Conservation (phyloP, 2,888 invertebrate genomes). For the Drosophila limbata region DNA sequence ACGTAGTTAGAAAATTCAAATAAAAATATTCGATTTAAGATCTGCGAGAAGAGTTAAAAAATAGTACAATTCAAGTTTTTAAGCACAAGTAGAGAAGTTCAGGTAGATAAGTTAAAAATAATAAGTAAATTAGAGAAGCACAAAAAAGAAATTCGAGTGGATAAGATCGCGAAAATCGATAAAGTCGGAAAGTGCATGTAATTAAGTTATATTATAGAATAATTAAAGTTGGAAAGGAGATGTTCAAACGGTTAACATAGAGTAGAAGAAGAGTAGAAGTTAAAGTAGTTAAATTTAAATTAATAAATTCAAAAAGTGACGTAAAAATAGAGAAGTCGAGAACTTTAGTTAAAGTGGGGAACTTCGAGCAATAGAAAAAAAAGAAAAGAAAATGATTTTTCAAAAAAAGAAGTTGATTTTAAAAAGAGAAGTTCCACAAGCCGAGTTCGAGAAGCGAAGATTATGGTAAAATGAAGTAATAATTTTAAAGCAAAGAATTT, state of each 20-base stretch:
- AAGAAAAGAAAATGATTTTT: not conserved
- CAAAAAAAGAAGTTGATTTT: not conserved
- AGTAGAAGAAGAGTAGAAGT: not conserved
- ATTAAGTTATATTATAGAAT: no score
- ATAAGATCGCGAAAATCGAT: no score
- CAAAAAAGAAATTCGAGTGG: no score
- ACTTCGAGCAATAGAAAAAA: not conserved
- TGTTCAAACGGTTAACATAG: not conserved
- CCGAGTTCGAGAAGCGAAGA: not conserved
- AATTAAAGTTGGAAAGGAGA: not conserved
- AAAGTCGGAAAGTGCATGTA: no score
- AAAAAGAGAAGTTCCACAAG: not conserved
- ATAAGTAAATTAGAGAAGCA: no score
- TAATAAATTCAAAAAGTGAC: not conserved
- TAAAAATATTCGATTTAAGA: not conserved
- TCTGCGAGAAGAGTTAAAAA: not conserved
- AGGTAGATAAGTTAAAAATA: not conserved
- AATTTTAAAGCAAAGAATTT: not conserved
- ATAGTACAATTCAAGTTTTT: not conserved
- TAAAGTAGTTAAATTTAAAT: not conserved
- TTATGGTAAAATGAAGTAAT: no score
- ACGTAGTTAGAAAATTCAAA: not conserved
- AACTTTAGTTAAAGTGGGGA: not conserved
- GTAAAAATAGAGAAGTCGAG: not conserved
- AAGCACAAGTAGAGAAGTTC: not conserved